Evolutionary conservation across 2,888 invertebrate species (phyloP), one percentile per base, ranked within the genome.

Genomic region (Calliscelio sp.): DNA sequence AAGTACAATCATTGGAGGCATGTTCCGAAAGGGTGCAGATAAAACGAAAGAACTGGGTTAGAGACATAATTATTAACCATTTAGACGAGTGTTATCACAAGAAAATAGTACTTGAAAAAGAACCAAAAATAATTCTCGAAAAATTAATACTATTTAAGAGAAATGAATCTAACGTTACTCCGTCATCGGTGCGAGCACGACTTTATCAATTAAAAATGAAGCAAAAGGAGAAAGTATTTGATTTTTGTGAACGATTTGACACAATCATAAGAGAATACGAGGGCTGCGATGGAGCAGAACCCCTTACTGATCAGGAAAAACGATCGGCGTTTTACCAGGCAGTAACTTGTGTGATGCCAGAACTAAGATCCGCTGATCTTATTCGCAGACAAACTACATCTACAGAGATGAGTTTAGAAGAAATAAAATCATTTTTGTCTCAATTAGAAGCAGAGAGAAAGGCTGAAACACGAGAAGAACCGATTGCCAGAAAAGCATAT

Each of bases 211-310:
- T 84, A 10, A 86, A 73, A 41, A 85, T 85, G 80, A 78, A 59
- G 55, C 68, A 22, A 63, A 61, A 79, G 2, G 85, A 87, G 61
- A 84, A 61, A 55, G 74, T 87, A 0, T 18, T 38, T 57, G 65
- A 85, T 55, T 87, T 87, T 20, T 82, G 74, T 51, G 86, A 86
- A 49, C 35, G 80, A 8, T 86, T 82, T 25, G 87, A 86, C 11
- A 35, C 68, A 16, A 85, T 86, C 0, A 71, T 87, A 16, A 73
- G 85, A 81, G 80, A 87, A 55, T 82, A 84, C 20, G 86, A 84
- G 32, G 5, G 20, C 1, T 82, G 84, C 16, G 77, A 63, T 32
- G 57, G 73, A 53, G 82, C 80, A 7, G 41, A 73, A 2, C 49
- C 73, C 6, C 41, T 86, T 1, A 81, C 86, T 0, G 81, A 85